phyloP scores from a whole-genome alignment of 2,888 invertebrate species.

The Epirrhoe alternata region DNA sequence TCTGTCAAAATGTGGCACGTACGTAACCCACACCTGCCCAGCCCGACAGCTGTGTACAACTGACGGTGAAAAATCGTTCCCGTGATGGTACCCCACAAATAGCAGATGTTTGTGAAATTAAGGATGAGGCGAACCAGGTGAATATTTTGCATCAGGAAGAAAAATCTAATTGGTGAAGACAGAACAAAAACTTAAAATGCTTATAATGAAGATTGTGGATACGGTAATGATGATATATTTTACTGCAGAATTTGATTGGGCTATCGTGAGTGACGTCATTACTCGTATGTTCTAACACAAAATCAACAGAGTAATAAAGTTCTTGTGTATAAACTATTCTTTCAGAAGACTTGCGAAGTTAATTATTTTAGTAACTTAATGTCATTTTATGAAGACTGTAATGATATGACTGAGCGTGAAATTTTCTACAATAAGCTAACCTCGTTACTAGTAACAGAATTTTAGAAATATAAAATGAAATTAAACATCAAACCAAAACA shows the following conservation, averaged over 20 bases:
- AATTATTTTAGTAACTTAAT: background rate
- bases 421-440: background rate
- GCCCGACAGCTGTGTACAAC: slow-evolving; percentile 75
- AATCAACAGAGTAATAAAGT: background rate
- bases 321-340: background rate
- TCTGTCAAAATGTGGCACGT: slow-evolving; percentile 70
- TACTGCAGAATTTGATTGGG: slow-evolving; percentile 18
- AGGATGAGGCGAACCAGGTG: slow-evolving; percentile 31
- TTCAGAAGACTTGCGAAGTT: background rate
- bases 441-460: background rate
- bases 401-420: too few relatives aligned
- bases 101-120: slow-evolving; percentile 67
- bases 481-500: background rate
- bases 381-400: too few relatives aligned
- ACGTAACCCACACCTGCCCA: slow-evolving; percentile 74
- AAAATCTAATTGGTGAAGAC: background rate
- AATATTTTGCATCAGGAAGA: slow-evolving; percentile 18
- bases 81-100: slow-evolving; percentile 58
- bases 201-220: slow-evolving; percentile 10
- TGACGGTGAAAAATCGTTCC: slow-evolving; percentile 71
- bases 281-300: background rate
- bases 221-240: slow-evolving; percentile 18
- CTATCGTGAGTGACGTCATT: slow-evolving; percentile 20
- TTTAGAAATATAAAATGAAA: background rate
- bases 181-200: background rate